A percentile compares a stretch with the other conserved stretches of the same genome.
These are phyloP conservation scores for Troides helena DNA, from an alignment of 2,888 invertebrate genomes.

Conservation along the genomic window DNA sequence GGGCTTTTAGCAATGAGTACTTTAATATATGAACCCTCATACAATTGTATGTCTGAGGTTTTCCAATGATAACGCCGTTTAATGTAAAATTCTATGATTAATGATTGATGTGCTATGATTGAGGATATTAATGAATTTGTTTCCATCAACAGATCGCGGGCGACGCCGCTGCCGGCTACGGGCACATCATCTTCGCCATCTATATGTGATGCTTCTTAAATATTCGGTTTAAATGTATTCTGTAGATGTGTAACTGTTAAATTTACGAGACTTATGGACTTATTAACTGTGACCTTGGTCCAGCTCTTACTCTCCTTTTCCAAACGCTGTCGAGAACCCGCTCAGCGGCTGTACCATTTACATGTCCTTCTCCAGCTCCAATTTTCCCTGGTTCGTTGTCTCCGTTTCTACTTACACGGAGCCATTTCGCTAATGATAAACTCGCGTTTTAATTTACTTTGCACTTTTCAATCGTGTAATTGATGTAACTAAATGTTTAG, in stretches of 20 bases:
- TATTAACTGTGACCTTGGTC: slow-evolving; percentile 35
- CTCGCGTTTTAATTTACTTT: slow-evolving; percentile 22
- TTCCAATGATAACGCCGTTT: no score
- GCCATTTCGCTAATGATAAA: slow-evolving; percentile 24
- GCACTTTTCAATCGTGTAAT: slow-evolving; percentile 11
- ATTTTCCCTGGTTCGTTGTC: slow-evolving; percentile 7
- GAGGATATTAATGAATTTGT: neutral
- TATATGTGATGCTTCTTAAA: slow-evolving; percentile 42
- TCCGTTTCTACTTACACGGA: slow-evolving; percentile 19
- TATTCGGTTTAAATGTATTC: slow-evolving; percentile 43
- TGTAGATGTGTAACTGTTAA: slow-evolving; percentile 40
- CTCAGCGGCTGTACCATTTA: slow-evolving; percentile 12
- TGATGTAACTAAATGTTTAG: slow-evolving; percentile 3
- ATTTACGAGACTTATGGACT: slow-evolving; percentile 34
- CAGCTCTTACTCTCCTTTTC: slow-evolving; percentile 27
- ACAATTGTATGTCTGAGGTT: no score
- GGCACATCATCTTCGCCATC: slow-evolving; percentile 40
- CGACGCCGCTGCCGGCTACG: slow-evolving; percentile 41
- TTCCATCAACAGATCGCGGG: slow-evolving; percentile 46
- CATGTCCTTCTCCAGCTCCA: slow-evolving; percentile 22
- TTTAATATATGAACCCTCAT: no score
- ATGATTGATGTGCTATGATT: no score
- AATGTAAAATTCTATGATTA: no score
- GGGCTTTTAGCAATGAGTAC: no score
- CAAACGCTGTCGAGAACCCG: slow-evolving; percentile 5